phyloP scores from a whole-genome alignment of 2,888 invertebrate genomes.

The Sepioteuthis lessoniana region DNA sequence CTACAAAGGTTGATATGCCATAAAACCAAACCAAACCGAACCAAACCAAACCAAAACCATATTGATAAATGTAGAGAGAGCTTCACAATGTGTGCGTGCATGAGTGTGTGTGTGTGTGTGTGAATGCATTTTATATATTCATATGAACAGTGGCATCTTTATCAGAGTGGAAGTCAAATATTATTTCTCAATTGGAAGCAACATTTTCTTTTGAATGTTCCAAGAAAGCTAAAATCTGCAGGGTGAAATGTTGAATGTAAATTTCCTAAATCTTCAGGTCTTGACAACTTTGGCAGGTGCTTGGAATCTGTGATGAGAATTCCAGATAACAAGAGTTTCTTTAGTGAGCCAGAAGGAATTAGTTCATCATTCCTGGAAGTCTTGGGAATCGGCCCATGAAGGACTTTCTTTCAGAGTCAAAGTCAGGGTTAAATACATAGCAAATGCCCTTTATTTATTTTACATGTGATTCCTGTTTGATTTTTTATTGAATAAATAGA shows the following conservation, averaged over 20 bases:
- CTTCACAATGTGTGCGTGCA: no score
- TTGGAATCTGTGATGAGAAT: background rate
- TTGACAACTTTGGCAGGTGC: background rate
- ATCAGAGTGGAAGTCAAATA: background rate
- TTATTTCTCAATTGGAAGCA: background rate
- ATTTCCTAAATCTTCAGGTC: background rate
- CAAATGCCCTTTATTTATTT: background rate
- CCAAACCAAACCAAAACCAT: no score
- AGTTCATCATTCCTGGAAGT: conserved; percentile 21
- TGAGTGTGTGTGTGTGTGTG: no score
- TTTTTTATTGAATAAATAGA: no score
- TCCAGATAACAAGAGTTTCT: background rate
- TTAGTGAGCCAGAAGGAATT: background rate
- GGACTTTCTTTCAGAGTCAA: background rate
- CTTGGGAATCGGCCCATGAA: conserved; percentile 10
- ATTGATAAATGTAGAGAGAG: no score
- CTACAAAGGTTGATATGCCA: no score
- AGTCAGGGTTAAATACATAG: background rate
- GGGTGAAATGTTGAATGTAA: background rate
- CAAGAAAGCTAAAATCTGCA: background rate
- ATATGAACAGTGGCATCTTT: background rate
- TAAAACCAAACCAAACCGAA: no score
- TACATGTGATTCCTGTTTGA: no score
- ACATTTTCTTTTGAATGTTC: background rate
- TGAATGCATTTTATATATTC: no score